phyloP scores from a whole-genome alignment of 2,888 invertebrate species.

The Harpalus rubripes region DNA sequence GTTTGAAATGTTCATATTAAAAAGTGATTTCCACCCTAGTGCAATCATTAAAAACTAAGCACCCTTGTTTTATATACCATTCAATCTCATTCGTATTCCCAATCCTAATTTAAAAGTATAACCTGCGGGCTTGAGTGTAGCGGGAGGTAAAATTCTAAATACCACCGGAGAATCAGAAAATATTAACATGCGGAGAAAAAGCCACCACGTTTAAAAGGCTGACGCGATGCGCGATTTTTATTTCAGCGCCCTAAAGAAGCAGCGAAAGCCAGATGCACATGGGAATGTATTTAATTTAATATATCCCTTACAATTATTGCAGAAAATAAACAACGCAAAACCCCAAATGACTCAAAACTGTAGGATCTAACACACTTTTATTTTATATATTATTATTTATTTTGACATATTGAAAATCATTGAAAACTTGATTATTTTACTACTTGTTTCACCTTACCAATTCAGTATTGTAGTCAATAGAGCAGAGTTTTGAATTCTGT shows the following conservation, averaged over 20 bases:
- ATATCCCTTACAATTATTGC: too few species aligned
- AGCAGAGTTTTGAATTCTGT: too few species aligned
- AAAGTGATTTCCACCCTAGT: slow-evolving; percentile 44
- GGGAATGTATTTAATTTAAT: not conserved
- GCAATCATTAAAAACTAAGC: slow-evolving; percentile 50
- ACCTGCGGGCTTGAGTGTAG: slow-evolving; percentile 17
- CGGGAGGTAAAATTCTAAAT: slow-evolving; percentile 43
- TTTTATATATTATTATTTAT: too few species aligned
- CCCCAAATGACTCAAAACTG: too few species aligned
- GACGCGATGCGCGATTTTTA: slow-evolving; percentile 20
- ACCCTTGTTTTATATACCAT: slow-evolving; percentile 26
- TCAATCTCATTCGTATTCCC: slow-evolving; percentile 39
- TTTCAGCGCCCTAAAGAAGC: slow-evolving; percentile 9
- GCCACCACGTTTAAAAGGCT: not conserved
- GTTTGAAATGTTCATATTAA: slow-evolving; percentile 42
- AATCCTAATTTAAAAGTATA: slow-evolving; percentile 49
- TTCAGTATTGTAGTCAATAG: too few species aligned
- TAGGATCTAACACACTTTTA: too few species aligned
- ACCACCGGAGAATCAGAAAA: slow-evolving; percentile 46
- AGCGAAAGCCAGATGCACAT: not conserved
- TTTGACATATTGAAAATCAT: too few species aligned
- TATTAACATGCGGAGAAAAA: slow-evolving; percentile 25
- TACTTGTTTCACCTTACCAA: too few species aligned
- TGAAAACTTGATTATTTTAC: too few species aligned
- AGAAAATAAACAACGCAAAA: too few species aligned